These are phyloP conservation scores for Nasonovia ribisnigri DNA, from an alignment of 2,888 invertebrate species.

Conservation along the genomic window DNA sequence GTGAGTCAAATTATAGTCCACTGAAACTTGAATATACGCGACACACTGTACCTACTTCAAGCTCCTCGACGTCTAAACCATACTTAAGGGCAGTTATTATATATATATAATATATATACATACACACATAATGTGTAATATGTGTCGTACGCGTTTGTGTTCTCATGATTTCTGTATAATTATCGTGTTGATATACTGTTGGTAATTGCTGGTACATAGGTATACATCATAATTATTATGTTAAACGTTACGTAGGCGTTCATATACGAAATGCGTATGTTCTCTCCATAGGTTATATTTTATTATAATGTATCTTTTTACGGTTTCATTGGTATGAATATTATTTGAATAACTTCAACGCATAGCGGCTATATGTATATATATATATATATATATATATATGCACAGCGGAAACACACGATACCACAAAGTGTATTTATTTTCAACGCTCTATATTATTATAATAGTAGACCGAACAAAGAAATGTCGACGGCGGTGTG, in stretches of 20 bases:
- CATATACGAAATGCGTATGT: background rate
- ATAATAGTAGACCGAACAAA: background rate
- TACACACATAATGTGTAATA: background rate
- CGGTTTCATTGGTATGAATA: background rate
- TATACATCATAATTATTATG: background rate
- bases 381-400: no score
- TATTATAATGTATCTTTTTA: background rate
- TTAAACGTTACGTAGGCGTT: background rate
- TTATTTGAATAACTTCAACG: background rate
- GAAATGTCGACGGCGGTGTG: background rate
- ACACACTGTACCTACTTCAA: background rate
- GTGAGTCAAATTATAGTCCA: background rate
- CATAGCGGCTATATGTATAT: background rate
- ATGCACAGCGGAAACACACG: background rate
- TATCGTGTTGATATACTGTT: slow-evolving; percentile 14
- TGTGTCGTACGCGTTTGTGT: background rate
- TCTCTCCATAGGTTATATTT: background rate
- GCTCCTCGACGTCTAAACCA: background rate
- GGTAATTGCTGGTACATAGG: background rate
- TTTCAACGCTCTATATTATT: background rate
- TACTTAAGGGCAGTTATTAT: background rate
- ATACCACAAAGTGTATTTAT: background rate
- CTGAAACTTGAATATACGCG: background rate
- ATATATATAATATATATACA: background rate
- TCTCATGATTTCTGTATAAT: slow-evolving; percentile 8